phyloP scores from a whole-genome alignment of 2,888 invertebrate species.

The Eristalinus sepulchralis region DNA sequence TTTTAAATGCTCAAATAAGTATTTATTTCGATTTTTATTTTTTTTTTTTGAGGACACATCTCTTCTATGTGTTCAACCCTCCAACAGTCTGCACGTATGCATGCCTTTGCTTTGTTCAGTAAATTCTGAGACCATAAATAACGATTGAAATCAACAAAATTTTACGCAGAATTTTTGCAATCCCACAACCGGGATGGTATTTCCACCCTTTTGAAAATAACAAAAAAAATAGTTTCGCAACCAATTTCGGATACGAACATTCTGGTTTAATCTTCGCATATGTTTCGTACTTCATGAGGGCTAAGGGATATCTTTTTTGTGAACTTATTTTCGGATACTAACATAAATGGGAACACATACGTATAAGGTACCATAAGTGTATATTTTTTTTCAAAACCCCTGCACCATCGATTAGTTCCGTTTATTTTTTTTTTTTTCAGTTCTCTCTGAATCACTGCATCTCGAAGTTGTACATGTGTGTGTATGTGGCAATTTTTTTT shows the following conservation, averaged over 20 bases:
- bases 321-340: not conserved
- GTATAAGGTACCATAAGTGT: no score
- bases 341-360: not conserved
- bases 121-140: not conserved
- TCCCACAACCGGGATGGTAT: not conserved
- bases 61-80: not conserved
- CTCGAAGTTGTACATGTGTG: not conserved
- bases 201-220: not conserved
- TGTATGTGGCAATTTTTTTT: not conserved
- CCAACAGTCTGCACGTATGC: not conserved
- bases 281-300: not conserved
- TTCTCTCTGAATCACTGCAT: slow-evolving; percentile 35
- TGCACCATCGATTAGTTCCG: not conserved
- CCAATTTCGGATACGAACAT: not conserved
- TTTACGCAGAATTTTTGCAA: not conserved
- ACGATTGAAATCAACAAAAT: not conserved
- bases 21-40: not conserved
- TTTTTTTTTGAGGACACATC: not conserved
- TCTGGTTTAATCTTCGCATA: not conserved
- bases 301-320: not conserved
- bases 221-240: not conserved
- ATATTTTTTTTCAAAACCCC: not conserved
- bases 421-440: not conserved
- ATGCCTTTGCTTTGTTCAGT: not conserved
- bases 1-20: no score